Base-by-base conservation (phyloP, 2,888 invertebrate species). In the Ophonus ardosiacus region DNA sequence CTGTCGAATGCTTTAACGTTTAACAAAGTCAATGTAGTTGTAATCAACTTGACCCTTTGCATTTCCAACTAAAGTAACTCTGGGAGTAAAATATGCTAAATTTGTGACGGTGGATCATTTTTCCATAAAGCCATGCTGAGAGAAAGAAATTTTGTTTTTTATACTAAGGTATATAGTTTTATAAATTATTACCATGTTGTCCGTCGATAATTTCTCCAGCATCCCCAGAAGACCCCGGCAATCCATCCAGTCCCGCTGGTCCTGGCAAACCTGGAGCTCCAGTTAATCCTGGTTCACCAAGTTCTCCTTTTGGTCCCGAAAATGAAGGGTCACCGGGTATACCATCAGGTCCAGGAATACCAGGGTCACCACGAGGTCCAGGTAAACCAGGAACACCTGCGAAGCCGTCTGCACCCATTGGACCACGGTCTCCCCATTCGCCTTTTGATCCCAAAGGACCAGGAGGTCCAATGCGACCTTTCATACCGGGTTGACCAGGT, bases 301-400 rank as follows among this genome's bases (percentile, higher is more conserved):
- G 51, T 18, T 94, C 94, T 56, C 96, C 96, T 89, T 94, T 93
- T 85, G 92, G 91, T 0, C 95, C 95, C 86, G 93, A 94, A 79
- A 93, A 92, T 0, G 94, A 92, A 74, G 92, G 91, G n/a, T 94
- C 94, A 86, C 96, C 96, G 87, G 88, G 90, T 43, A 88, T 87
- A 74, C 92, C 92, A 78, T 88, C 88, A 56, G 87, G 86, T 8
- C 92, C 92, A 10, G 89, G 87, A 24, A 88, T 87, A n/a, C 93
- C 93, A 0, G 87, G 86, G 2, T 90, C 90, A 10, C 93, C 93
- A 65, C 88, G 88, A 38, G 86, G 88, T 8, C 92, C 92, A 3
- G 89, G 87, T 81, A 88, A 87, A 13, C 90, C 91, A 31, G 89
- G 87, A 84, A 90, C 90, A n/a, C 93, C 93, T 21, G 90, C 88